Percentiles rank a stretch among this genome's conserved stretches.
Evolutionary conservation across 2,797 vertebrate genomes (phyloP).

Genomic region (Smutsia gigantea): DNA sequence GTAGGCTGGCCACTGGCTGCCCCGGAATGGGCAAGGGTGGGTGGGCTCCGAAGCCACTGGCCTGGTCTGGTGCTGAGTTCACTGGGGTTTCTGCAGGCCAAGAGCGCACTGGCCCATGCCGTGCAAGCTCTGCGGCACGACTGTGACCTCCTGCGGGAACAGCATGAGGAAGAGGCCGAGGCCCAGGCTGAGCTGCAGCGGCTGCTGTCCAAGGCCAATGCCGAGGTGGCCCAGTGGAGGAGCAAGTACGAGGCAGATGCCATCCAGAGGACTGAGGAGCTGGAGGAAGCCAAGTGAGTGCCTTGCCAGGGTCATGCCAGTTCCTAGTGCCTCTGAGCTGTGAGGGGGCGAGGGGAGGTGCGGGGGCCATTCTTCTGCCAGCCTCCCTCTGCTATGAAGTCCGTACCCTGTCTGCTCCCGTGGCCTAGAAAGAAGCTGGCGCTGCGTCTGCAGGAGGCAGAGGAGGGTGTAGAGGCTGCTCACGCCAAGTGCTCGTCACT

Average conservation of each 20-base stretch:
- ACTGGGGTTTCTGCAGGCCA: constrained; percentile 86
- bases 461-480: constrained; percentile 92
- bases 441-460: constrained; percentile 92
- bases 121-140: constrained; percentile 94
- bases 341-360: fast-evolving
- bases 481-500: constrained; percentile 95
- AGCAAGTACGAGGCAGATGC: constrained; percentile 96
- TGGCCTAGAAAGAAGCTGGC: constrained; percentile 93
- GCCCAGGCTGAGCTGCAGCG: constrained; percentile 94
- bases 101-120: constrained; percentile 92
- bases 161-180: constrained; percentile 95
- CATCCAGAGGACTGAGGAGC: constrained; percentile 95
- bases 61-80: background rate
- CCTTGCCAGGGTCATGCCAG: background rate
- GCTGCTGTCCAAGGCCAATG: constrained; percentile 94
- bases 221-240: constrained; percentile 96
- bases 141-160: constrained; percentile 94
- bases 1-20: constrained; percentile 75
- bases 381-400: background rate
- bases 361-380: background rate
- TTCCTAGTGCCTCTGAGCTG: background rate
- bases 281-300: constrained; percentile 96
- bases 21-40: fast-evolving
- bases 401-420: background rate
- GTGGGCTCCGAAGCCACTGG: background rate